Evolutionary conservation across 2,888 invertebrate species (phyloP), one percentile per base, ranked within the genome.

Genomic region (Gastrophysa polygoni): DNA sequence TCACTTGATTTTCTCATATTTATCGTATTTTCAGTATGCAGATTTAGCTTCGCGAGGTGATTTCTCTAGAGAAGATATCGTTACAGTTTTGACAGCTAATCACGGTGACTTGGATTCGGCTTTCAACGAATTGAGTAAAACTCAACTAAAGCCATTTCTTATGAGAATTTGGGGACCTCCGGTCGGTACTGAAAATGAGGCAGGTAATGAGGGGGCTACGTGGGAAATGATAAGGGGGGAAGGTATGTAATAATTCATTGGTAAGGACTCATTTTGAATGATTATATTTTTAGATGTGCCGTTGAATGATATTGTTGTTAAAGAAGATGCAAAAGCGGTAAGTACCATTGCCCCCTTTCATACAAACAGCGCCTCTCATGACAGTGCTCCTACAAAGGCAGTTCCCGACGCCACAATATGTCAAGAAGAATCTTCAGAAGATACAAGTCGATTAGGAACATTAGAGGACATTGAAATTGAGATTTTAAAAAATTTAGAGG

Each of bases 101-200:
- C 87, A 89, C 74, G 92, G 92, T 67, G 89, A 90, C 80, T 82
- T 90, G 66, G 91, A 91, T 64, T 84, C 87, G 32, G 89, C 92
- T 16, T 84, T 87, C 67, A 82, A 87, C 68, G 91, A 92, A 77
- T 82, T 92, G 61, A 89, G 88, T 74, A 91, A 90, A 77, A 88
- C 88, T 68, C 91, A 91, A 77, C 81, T 91, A 64, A 91, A 91
- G 78, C 91, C 91, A 50, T 91, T 91, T 83, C 81, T 91, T 68
- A 91, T 91, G 90, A 84, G 90, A 77, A 91, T 92, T 73, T 91
- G 91, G 89, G 91, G 91, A 63, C 90, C 91, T 61, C 88, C 88
- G 17, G 85, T 86, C 60, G 89, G 89, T 68, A 86, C 86, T 68
- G 90, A 90, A 74, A 90, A 90, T 75, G 89, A 90, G 73, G 80